Evolutionary conservation across 2,888 invertebrate species (phyloP), one percentile per base, ranked within the genome.

Genomic region (Micropterix aruncella): DNA sequence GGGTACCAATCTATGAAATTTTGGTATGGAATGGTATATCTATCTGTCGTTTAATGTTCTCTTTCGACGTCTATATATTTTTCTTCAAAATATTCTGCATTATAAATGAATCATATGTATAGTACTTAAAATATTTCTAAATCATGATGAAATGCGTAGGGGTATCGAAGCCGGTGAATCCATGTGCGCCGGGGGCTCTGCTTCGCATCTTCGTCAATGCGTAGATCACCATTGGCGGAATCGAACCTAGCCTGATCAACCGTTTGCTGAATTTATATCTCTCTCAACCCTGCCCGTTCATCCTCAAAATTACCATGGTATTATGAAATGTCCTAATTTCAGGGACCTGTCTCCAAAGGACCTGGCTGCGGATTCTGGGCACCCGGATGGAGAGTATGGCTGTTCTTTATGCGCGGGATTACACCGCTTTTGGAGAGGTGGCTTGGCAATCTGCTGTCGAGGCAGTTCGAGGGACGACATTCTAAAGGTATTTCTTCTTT

Each of bases 361-460:
- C 97, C 97, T 0, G 97, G 97, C 1, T 96, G 95, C 66, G 97
- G 97, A 16, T 80, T 96, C 64, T 97, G 97, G 97, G 92, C 96
- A 0, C 94, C 97, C 0, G 96, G 97, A 1, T 99, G 99, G 99
- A 77, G 99, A 44, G 97, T 99, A 14, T 99, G 99, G 99, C 69
- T 99, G 43, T 99, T 99, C 77, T 99, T 99, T 66, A 91, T 99
- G 90, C 76, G 99, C 45, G 99, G 99, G 15, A 95, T 99, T 53
- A 99, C 99, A 0, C 99, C 99, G 0, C 70, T 99, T 38, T 69
- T 99, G 43, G 99, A 99, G 62, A 75, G 99, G 41, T 99, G 99
- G 99, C 75, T 99, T n/a, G 99, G 99, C 14, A 99, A 99, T 70
- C 71, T 99, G 55, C 73, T 99, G 39, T 97, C 97, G 0, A 78